Evolutionary conservation across 2,797 vertebrate species (phyloP).

Genomic region (Ctenochaetus hawaiiensis): DNA sequence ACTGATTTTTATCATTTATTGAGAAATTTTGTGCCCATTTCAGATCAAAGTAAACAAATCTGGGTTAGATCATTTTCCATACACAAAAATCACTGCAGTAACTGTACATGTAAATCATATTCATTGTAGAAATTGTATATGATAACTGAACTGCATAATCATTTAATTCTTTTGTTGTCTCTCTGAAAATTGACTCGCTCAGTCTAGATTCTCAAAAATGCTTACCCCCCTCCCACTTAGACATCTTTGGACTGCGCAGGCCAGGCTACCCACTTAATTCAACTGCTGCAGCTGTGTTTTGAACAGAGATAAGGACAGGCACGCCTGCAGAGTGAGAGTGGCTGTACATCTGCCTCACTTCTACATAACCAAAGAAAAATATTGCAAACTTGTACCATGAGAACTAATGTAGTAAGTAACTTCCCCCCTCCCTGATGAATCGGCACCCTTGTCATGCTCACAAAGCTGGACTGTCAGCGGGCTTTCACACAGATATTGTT

Average conservation of each 20-base stretch:
- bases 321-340: slow-evolving; percentile 51
- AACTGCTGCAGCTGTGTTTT: slow-evolving; percentile 65
- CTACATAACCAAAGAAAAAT: slow-evolving; percentile 75
- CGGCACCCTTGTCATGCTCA: slow-evolving; percentile 87
- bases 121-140: neutral
- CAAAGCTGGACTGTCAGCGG: slow-evolving; percentile 90
- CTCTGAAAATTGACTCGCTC: slow-evolving; percentile 37
- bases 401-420: slow-evolving; percentile 85
- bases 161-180: slow-evolving; percentile 25
- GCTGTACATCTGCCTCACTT: slow-evolving; percentile 48
- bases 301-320: slow-evolving; percentile 45
- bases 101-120: neutral
- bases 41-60: neutral
- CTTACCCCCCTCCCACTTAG: slow-evolving; percentile 28
- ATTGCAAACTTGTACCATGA: slow-evolving; percentile 83
- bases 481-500: slow-evolving; percentile 85
- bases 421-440: slow-evolving; percentile 87
- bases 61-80: slow-evolving; percentile 5
- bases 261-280: slow-evolving; percentile 35
- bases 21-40: neutral
- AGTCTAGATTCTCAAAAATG: slow-evolving; percentile 49
- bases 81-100: neutral
- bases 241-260: slow-evolving; percentile 39
- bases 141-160: neutral
- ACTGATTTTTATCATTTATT: slow-evolving; percentile 27